Evolutionary conservation across 2,113 vertebrate species (phyloP).

Genomic region (Mugil cephalus): DNA sequence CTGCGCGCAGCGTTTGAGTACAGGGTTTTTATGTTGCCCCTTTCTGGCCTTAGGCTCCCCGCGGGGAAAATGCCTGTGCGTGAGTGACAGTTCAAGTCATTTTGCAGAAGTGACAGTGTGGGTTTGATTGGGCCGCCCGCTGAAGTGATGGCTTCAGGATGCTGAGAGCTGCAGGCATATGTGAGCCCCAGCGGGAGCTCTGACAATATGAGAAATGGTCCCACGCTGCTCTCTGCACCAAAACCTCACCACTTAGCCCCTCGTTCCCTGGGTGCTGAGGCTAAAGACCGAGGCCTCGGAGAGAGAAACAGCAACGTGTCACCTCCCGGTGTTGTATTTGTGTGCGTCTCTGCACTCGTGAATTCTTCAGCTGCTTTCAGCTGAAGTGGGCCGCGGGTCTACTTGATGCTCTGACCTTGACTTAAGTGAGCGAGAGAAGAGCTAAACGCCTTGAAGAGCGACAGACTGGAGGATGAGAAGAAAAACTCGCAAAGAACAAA

Average conservation of each 20-base stretch:
- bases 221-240: conserved; percentile 42
- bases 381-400: conserved; percentile 46
- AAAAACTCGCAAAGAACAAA: not conserved
- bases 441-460: conserved; percentile 17
- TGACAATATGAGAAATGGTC: conserved; percentile 80
- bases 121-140: conserved; percentile 81
- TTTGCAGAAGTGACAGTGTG: conserved; percentile 73
- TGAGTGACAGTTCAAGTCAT: conserved; percentile 79
- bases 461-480: conserved; percentile 18
- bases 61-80: conserved; percentile 38
- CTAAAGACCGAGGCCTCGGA: conserved; percentile 55
- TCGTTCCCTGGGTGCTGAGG: conserved; percentile 43
- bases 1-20: conserved; percentile 5
- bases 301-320: conserved; percentile 38
- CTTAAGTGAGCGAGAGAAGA: conserved; percentile 30
- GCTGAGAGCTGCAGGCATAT: conserved; percentile 74
- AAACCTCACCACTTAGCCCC: conserved; percentile 66
- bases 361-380: conserved; percentile 49
- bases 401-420: conserved; percentile 68
- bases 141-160: conserved; percentile 71
- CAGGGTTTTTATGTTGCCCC: conserved; percentile 6
- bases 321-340: conserved; percentile 4
- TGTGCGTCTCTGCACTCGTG: conserved; percentile 28
- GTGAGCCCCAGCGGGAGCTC: conserved; percentile 74
- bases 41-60: conserved; percentile 11